Percentiles rank a stretch among this genome's conserved stretches.
Evolutionary conservation across 2,888 invertebrate genomes (phyloP).

Genomic region (Phengaris arion): DNA sequence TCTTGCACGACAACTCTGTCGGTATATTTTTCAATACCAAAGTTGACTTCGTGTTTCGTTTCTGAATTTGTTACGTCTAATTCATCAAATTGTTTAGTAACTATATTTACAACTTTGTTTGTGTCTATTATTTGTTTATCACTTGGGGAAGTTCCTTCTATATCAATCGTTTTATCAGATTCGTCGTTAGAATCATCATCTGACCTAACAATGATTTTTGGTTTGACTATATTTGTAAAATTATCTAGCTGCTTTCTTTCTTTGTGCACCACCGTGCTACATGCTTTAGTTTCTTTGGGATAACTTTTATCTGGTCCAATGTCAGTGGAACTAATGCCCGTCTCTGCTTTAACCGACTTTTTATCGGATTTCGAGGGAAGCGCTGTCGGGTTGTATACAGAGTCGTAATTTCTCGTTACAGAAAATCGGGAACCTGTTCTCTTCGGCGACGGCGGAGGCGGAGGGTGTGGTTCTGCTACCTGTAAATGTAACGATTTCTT

Average conservation of each 20-base stretch:
- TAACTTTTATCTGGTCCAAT: conserved; percentile 28
- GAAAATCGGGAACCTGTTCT: conserved; percentile 66
- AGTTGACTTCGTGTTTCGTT: conserved; percentile 10
- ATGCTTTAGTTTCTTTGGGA: conserved; percentile 26
- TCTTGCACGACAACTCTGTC: conserved; percentile 30
- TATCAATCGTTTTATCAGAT: conserved; percentile 12
- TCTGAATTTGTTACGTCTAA: conserved; percentile 17
- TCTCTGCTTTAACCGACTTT: conserved; percentile 25
- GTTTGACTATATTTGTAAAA: conserved; percentile 8
- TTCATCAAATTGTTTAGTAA: conserved; percentile 17
- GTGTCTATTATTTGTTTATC: conserved; percentile 14
- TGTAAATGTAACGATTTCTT: conserved; percentile 40
- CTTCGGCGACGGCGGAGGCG: conserved; percentile 80
- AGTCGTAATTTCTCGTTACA: conserved; percentile 69
- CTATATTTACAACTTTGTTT: conserved; percentile 22
- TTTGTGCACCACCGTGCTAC: conserved; percentile 12
- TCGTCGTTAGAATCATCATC: conserved; percentile 15
- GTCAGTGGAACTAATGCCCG: conserved; percentile 24
- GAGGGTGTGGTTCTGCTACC: conserved; percentile 70
- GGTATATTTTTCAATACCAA: conserved; percentile 28
- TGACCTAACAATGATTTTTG: conserved; percentile 25
- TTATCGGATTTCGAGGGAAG: conserved; percentile 36
- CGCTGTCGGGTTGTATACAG: conserved; percentile 51
- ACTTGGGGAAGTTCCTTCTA: conserved; percentile 20
- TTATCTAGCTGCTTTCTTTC: conserved; percentile 29